A percentile compares a stretch with the other conserved stretches of the same genome.
These are phyloP conservation scores for Brienomyrus longianalis DNA, from an alignment of 2,113 vertebrate species.

Conservation along the genomic window DNA sequence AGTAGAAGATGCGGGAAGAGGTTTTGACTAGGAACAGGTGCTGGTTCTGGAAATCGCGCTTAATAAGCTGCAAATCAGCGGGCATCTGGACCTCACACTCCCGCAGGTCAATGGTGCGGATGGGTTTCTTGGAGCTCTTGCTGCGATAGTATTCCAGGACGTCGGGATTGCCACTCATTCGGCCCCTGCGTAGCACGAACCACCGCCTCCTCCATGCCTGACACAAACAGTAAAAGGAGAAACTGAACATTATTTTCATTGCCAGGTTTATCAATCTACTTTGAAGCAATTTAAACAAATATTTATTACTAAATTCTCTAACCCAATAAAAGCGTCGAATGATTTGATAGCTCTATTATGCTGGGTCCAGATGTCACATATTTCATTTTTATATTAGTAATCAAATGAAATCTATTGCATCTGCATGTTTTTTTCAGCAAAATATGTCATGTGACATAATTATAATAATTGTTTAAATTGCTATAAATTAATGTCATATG, in stretches of 20 bases:
- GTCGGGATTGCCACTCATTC: conserved; percentile 88
- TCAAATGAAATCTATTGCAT: neutral
- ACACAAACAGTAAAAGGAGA: neutral
- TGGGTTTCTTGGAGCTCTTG: conserved; percentile 81
- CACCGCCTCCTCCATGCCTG: conserved; percentile 95
- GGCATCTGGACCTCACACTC: conserved; percentile 84
- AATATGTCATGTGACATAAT: neutral
- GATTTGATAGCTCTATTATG: neutral
- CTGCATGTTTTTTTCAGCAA: neutral
- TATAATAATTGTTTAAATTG: neutral
- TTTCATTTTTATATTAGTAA: neutral
- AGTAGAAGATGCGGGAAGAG: conserved; percentile 80
- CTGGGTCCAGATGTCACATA: neutral
- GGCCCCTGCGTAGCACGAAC: conserved; percentile 89
- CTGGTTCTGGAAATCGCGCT: conserved; percentile 81
- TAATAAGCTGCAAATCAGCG: conserved; percentile 68
- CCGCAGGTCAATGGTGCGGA: conserved; percentile 85
- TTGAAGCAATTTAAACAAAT: neutral
- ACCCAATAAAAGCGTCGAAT: neutral
- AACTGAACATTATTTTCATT: neutral
- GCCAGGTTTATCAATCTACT: neutral
- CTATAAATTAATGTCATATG: neutral
- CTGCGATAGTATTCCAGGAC: conserved; percentile 93
- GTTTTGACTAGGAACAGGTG: conserved; percentile 91
- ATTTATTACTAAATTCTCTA: neutral